These are phyloP conservation scores for Asarcornis scutulata DNA, from an alignment of 2,113 vertebrate species.

Conservation along the genomic window DNA sequence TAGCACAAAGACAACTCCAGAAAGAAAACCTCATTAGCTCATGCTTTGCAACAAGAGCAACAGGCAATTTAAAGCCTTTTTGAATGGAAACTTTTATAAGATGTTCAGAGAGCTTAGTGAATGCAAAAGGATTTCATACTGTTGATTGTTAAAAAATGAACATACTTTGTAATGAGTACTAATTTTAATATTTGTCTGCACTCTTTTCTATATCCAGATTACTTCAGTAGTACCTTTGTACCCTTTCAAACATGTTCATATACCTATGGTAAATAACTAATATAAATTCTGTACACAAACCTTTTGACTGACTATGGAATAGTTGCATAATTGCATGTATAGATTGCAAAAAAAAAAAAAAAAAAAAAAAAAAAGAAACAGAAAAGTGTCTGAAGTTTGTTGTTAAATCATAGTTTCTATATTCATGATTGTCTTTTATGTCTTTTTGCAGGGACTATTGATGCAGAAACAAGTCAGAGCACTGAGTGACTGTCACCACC, in stretches of 20 bases:
- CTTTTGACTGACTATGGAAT: not conserved
- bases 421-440: not conserved
- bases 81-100: not conserved
- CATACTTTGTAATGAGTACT: not conserved
- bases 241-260: not conserved
- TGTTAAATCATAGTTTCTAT: not conserved
- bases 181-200: not conserved
- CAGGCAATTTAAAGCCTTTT: not conserved
- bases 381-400: not conserved
- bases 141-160: not conserved
- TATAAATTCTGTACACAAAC: not conserved
- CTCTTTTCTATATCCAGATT: not conserved
- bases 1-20: not conserved
- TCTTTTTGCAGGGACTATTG: not conserved
- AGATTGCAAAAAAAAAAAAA: not conserved
- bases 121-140: not conserved
- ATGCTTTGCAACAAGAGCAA: not conserved
- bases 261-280: not conserved
- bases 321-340: not conserved
- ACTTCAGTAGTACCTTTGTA: not conserved
- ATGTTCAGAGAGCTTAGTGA: not conserved
- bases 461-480: not conserved
- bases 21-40: not conserved
- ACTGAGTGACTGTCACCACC: not conserved
- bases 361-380: not conserved